Evolutionary conservation across 2,888 invertebrate genomes (phyloP), one percentile per base, ranked within the genome.

Genomic region (Argyra leucocephala): DNA sequence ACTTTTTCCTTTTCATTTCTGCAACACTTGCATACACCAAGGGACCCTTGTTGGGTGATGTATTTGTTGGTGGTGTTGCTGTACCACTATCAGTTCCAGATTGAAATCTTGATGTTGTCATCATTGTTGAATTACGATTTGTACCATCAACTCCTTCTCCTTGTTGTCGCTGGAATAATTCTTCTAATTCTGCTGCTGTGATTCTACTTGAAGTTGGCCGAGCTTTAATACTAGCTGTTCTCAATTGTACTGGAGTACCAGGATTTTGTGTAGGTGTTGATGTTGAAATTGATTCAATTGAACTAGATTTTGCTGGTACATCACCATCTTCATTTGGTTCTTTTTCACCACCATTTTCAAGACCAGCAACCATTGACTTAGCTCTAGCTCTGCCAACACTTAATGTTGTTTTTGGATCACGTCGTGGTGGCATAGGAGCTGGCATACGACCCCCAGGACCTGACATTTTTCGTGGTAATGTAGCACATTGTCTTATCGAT

Each of bases 391-490:
- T 83, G 12, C 96, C 94, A 68, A 95, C 93, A 76, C 96, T 95
- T 59, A 98, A 82, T 2, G 95, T 94, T 0, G 97, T 97, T 76
- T 91, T 90, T 10, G 97, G 97, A 81, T 97, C 96, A 62, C 97
- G 85, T 26, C 94, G 85, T 0, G 97, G 97, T 6, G 96, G 96
- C 75, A 91, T 85, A 0, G 97, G 97, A 9, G 95, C 96, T 64
- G 91, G 88, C 68, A 88, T 85, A 66, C 89, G 80, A 74, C 76
- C 76, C 36, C 65, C 63, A 58, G 86, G 86, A 72, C 78, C 78
- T 24, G 86, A 86, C 73, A 86, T 86, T 79, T 93, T 92, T 70
- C 93, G 84, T 1, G 93, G 93, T 73, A 93, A 80, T 5, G 93
- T 93, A 57, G 92, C 91, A 78, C 91, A 93, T 70, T 91, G 91